phyloP scores from a whole-genome alignment of 2,113 vertebrate species.

The Melanocharis versteri region DNA sequence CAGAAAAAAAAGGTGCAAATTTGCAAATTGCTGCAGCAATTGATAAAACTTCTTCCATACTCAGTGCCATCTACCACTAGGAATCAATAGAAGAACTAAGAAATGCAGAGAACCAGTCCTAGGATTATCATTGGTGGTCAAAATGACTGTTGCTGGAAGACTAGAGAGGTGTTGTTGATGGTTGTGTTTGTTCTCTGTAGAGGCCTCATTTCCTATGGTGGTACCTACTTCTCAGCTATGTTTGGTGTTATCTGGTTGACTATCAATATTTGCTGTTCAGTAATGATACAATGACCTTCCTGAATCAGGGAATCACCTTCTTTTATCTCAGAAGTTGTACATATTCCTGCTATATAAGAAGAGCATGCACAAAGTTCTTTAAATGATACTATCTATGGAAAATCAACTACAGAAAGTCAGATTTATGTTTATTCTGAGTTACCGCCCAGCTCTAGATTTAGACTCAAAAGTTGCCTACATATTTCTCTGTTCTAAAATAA shows the following conservation, averaged over 20 bases:
- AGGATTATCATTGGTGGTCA: background rate
- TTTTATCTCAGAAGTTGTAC: background rate
- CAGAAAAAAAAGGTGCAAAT: background rate
- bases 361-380: background rate
- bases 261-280: background rate
- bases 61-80: background rate
- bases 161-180: background rate
- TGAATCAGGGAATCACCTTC: background rate
- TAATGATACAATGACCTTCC: background rate
- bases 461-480: background rate
- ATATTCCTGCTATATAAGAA: background rate
- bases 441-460: accelerated
- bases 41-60: background rate
- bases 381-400: background rate
- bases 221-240: background rate
- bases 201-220: background rate
- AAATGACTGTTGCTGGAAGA: background rate
- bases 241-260: background rate
- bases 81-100: background rate
- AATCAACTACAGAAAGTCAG: background rate
- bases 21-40: background rate
- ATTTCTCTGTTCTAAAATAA: background rate
- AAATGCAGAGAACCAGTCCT: background rate
- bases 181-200: background rate
- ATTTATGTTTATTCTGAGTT: background rate